These are phyloP conservation scores for Mormyrus hasselquistii DNA, from an alignment of 2,797 vertebrate genomes.

Conservation along the genomic window DNA sequence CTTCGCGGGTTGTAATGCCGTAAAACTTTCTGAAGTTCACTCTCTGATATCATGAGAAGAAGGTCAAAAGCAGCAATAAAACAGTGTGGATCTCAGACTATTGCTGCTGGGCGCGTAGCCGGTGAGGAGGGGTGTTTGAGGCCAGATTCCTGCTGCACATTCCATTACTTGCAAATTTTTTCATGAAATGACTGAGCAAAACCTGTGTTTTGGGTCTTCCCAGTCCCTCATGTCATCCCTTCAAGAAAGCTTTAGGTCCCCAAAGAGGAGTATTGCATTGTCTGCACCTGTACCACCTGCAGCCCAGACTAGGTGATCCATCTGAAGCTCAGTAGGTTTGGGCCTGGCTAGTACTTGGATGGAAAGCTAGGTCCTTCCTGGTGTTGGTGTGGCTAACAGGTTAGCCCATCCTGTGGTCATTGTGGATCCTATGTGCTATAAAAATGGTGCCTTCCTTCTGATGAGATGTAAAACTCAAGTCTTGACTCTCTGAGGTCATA, in stretches of 20 bases:
- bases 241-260: neutral
- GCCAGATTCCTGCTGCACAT: neutral
- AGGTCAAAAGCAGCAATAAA: constrained; percentile 5
- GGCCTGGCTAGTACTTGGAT: neutral
- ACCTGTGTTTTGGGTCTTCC: neutral
- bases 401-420: neutral
- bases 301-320: neutral
- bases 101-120: neutral
- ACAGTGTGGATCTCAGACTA: neutral
- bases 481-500: neutral
- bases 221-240: neutral
- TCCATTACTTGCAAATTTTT: neutral
- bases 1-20: constrained; percentile 29
- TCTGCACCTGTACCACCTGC: neutral
- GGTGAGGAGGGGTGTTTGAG: neutral
- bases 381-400: neutral
- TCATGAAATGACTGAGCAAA: neutral
- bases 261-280: neutral
- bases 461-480: too few species aligned
- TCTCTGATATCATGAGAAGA: constrained; percentile 11
- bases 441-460: too few species aligned
- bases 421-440: neutral
- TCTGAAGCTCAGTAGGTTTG: neutral
- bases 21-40: constrained; percentile 48
- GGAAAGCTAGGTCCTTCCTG: neutral